Base-by-base conservation (phyloP, 2,113 vertebrate genomes). In the Podiceps cristatus region DNA sequence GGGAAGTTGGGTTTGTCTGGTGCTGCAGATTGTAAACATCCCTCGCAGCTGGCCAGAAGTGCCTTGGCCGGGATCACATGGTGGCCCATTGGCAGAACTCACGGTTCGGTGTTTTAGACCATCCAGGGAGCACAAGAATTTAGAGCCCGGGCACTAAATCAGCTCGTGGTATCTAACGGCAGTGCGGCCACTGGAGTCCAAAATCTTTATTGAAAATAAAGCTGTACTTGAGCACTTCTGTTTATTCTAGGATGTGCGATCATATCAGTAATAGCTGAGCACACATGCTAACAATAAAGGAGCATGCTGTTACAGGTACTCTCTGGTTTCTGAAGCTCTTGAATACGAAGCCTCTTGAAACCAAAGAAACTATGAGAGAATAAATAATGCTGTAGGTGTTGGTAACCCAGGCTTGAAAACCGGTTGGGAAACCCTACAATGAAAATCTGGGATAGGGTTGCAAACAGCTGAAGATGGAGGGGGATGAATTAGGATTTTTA, bases 151-250 rank as follows among this genome's bases (percentile, higher is more conserved):
- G 18, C 56, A n/a, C 27, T 77, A 47, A 66, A 80, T 53, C 68
- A 79, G 49, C 31, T 42, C 3, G 0, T 37, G 63, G 58, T 23
- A 31, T 44, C 53, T 42, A 37, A 28, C 37, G 50, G n/a, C 31
- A 74, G 23, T 33, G 42, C 0, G 4, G n/a, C 27, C 28, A 42
- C 64, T 20, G 11, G 71, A 62, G 45, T 35, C 78, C 71, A 73
- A 91, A 64, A 78, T 64, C 64, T 64, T 52, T 84, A 79, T 59
- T 82, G 56, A 94, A 91, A 92, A 79, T 73, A 92, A 86, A 92
- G 28, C 88, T 82, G 18, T 60, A 11, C 47, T 86, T 58, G 52
- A 89, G 37, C 35, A 35, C 11, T 91, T 59, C 28, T 84, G 64
- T 87, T 82, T 78, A 12, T 59, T 89, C 58, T 79, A 49, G n/a